Evolutionary conservation across 2,113 vertebrate species (phyloP), one percentile per base, ranked within the genome.

Genomic region (Zosterops borbonicus): DNA sequence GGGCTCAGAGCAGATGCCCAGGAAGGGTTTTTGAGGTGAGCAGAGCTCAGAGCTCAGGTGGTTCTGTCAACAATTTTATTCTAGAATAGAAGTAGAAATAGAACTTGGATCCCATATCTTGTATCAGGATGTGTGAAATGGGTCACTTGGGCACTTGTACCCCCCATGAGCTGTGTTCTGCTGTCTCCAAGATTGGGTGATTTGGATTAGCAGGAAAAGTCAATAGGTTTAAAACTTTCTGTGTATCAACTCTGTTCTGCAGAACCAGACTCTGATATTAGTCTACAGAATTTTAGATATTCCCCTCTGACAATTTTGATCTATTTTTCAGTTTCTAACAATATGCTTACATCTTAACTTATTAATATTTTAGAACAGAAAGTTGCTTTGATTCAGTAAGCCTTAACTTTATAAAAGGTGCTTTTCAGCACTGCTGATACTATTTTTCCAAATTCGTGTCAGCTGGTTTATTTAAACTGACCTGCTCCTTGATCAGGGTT

Each of bases 131-230:
- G 8, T 3, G 1, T 39, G 31, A 62, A 46, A 41, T 63, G 56
- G 47, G 23, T 24, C 47, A 49, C 47, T 47, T 49, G 47, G 60
- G 49, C 24, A 14, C 47, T 8, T 27, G 6, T 15, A 9, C 22
- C 31, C 0, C 0, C 53, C 47, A 21, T 15, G 41, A 69, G 27
- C 50, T 1, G 16, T 24, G 41, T 20, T 5, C 2, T 19, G 31
- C 59, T 6, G 1, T 19, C 67, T 58, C 1, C 29, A n/a, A 9
- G 27, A 15, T 7, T 25, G 46, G 46, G 5, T 49, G 27, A 41
- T 31, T 78, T 11, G 52, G n/a, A n/a, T 70, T 53, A n/a, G 47
- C 6, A 44, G 59, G 50, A 50, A 77, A 84, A 77, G 14, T 49
- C n/a, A 65, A 4, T 3, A 44, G 46, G 62, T 55, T 49, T n/a